A percentile compares a stretch with the other conserved stretches of the same genome.
Evolutionary conservation across 2,888 invertebrate genomes (phyloP).

Genomic region (Dugesia japonica): DNA sequence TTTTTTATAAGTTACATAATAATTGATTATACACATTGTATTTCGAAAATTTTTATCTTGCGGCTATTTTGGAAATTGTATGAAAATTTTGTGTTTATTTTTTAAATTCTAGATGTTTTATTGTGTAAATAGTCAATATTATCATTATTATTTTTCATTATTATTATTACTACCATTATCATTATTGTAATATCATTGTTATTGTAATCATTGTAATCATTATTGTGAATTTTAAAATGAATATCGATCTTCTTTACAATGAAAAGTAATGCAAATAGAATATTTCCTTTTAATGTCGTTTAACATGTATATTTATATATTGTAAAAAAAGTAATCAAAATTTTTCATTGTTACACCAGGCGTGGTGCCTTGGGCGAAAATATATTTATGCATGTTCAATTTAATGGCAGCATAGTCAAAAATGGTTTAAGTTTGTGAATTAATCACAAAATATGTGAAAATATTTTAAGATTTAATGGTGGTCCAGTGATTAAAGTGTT

Average conservation of each 20-base stretch:
- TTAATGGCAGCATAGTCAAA: neutral
- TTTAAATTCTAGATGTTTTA: neutral
- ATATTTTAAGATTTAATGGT: no score
- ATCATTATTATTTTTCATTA: neutral
- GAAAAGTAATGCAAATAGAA: no score
- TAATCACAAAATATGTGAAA: no score
- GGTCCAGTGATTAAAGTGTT: no score
- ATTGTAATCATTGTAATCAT: no score
- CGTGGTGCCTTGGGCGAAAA: constrained; percentile 14
- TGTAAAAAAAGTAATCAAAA: no score
- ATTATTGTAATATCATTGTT: no score
- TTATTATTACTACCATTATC: no score
- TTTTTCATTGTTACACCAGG: neutral
- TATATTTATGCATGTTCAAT: constrained; percentile 1
- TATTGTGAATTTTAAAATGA: no score
- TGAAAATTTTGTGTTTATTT: neutral
- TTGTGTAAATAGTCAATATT: constrained; percentile 17
- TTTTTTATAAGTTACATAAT: neutral
- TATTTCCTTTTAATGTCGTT: no score
- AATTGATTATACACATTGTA: neutral
- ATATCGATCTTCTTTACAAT: no score
- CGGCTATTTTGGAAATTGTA: neutral
- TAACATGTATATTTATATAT: no score
- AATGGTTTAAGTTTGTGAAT: constrained; percentile 11
- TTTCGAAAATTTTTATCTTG: constrained; percentile 12